Percentiles rank a stretch among this genome's conserved stretches.
phyloP scores from a whole-genome alignment of 1,140 invertebrate genomes.

The Ceratina japonica region DNA sequence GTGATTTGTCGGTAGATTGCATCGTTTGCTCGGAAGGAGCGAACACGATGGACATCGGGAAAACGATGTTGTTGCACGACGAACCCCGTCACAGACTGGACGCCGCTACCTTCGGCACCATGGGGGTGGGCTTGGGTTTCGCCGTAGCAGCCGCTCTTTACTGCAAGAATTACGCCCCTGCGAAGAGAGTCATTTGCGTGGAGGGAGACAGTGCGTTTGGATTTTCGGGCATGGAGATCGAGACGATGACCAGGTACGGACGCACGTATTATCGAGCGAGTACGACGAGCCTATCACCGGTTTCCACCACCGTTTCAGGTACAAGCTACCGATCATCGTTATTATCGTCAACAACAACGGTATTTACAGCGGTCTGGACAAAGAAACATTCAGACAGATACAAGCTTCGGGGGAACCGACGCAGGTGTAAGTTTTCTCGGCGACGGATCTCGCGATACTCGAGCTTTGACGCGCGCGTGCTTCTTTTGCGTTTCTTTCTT shows the following conservation, averaged over 20 bases:
- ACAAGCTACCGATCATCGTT: slow-evolving; percentile 94
- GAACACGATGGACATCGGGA: slow-evolving; percentile 98
- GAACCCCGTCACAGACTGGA: slow-evolving; percentile 92
- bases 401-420: slow-evolving; percentile 83
- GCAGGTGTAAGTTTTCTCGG: slow-evolving; percentile 80
- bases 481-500: not conserved
- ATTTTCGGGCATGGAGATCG: slow-evolving; percentile 98
- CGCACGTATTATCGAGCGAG: not conserved
- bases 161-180: slow-evolving; percentile 89
- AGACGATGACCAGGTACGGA: slow-evolving; percentile 91
- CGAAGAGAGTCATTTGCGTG: slow-evolving; percentile 91
- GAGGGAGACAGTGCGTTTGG: slow-evolving; percentile 98
- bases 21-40: slow-evolving; percentile 98
- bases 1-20: slow-evolving; percentile 82
- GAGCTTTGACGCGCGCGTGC: not conserved
- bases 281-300: not conserved
- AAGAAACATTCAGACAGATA: slow-evolving; percentile 86
- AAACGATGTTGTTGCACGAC: slow-evolving; percentile 91
- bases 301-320: slow-evolving; percentile 80
- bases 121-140: slow-evolving; percentile 97
- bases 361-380: slow-evolving; percentile 92
- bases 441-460: not conserved
- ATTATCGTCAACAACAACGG: slow-evolving; percentile 98
- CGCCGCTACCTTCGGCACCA: slow-evolving; percentile 97
- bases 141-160: slow-evolving; percentile 95